Percentiles rank a stretch among this genome's conserved stretches.
phyloP scores from a whole-genome alignment of 2,113 vertebrate species.

The Aegithalos caudatus region DNA sequence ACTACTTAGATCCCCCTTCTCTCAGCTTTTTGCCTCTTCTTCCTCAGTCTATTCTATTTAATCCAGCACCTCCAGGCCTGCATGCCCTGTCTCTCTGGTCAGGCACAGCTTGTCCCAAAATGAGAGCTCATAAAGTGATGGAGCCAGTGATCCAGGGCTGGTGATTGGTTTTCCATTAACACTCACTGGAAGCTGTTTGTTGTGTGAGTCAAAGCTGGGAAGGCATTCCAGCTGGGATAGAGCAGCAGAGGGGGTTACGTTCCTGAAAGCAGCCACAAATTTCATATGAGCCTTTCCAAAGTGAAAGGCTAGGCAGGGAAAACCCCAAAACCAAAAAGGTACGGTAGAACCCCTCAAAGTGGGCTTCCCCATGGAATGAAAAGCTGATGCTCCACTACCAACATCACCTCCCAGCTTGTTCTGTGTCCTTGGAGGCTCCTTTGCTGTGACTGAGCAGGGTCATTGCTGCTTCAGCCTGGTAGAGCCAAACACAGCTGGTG shows the following conservation, averaged over 20 bases:
- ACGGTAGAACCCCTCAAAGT: neutral
- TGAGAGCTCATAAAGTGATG: neutral
- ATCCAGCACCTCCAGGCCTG: fast-evolving
- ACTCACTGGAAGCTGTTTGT: neutral
- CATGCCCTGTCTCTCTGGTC: neutral
- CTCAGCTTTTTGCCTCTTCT: neutral
- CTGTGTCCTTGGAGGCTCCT: neutral
- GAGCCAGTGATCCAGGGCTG: neutral
- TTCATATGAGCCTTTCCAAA: neutral
- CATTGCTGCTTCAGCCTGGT: neutral
- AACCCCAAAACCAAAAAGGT: neutral
- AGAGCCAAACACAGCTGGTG: neutral
- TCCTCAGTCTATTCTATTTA: neutral
- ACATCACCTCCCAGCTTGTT: neutral
- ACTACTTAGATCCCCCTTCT: neutral
- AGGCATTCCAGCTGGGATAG: neutral
- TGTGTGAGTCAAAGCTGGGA: neutral
- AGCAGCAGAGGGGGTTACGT: neutral
- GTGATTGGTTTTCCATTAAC: neutral
- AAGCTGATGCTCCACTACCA: neutral
- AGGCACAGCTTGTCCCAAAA: neutral
- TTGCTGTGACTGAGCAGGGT: neutral
- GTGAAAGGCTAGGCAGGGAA: neutral
- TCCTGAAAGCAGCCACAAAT: fast-evolving
- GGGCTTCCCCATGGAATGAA: fast-evolving